Base-by-base conservation (phyloP, 2,888 invertebrate species). In the Protophormia terraenovae region DNA sequence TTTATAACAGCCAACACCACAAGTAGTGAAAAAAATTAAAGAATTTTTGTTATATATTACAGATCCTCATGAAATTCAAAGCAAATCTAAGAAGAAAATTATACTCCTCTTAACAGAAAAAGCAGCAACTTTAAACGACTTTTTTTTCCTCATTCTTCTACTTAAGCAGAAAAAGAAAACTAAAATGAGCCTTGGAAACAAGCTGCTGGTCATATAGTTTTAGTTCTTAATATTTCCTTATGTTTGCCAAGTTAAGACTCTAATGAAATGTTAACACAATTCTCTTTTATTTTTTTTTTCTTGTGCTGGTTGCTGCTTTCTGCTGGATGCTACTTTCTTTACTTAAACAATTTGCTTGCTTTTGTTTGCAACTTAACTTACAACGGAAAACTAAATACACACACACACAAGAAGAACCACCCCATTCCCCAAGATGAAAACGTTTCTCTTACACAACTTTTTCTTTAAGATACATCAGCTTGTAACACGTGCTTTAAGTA, bases 211-310 rank as follows among this genome's bases (percentile, higher is more conserved):
- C 78, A 71, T 60, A 76, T 19, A 80, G 19, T 76, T 76, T 76
- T 35, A 62, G 38, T 75, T 69, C 14, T 66, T 71, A 62, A 64
- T 73, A 62, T 60, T 69, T 69, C 62, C 79, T 69, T 69, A 60
- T 78, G 72, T 58, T 80, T 73, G 66, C 35, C 55, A 32, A 80
- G 64, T 73, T 67, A 50, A 50, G 47, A 62, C 55, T 72, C 64
- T 81, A 85, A 85, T 84, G 84, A 81, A 81, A 81, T 73, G 84
- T 81, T 84, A 84, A 84, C 84, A 81, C 81, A 84, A 73, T 84
- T 84, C 72, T 32, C 19, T 12, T 62, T n/a, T 22, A 19, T 53
- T 60, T 69, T 22, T 45, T 3, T 47, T 2, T 19, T 64, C 19
- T 64, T 29, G 14, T 71, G 35, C 62, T 22, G 62, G 41, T 66